Percentiles rank a stretch among this genome's conserved stretches.
Evolutionary conservation across 2,797 vertebrate species (phyloP).

Genomic region (Chelmon rostratus): DNA sequence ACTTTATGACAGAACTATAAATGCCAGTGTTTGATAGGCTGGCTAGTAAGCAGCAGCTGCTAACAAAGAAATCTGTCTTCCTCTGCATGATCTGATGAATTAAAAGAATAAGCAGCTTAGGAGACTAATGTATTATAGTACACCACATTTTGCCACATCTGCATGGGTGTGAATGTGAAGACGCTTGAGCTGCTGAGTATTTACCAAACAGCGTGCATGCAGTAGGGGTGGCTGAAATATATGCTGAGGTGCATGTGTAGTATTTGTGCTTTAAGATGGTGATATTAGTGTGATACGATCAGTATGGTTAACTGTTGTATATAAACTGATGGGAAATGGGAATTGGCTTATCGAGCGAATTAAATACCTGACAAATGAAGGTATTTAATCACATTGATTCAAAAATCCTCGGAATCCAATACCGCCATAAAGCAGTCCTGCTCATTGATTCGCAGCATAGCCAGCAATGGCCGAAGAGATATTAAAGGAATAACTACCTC

Average conservation of each 20-base stretch:
- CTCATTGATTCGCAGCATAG: slow-evolving; percentile 48
- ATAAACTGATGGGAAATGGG: slow-evolving; percentile 5
- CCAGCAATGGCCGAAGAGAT: slow-evolving; percentile 28
- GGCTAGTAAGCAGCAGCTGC: slow-evolving; percentile 31
- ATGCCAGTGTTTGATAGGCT: slow-evolving; percentile 48
- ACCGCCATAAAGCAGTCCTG: slow-evolving; percentile 32
- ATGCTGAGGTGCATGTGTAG: not conserved
- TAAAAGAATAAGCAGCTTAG: slow-evolving; percentile 86
- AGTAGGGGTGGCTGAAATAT: not conserved
- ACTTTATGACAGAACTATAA: slow-evolving; percentile 63
- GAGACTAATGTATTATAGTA: slow-evolving; percentile 40
- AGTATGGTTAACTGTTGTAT: not conserved
- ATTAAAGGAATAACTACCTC: slow-evolving; percentile 41
- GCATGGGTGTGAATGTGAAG: slow-evolving; percentile 24
- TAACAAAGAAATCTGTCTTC: slow-evolving; percentile 50
- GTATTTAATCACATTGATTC: slow-evolving; percentile 48
- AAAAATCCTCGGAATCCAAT: slow-evolving; percentile 40
- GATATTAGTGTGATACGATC: slow-evolving; percentile 9
- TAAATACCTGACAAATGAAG: slow-evolving; percentile 39
- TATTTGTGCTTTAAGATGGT: slow-evolving; percentile 23
- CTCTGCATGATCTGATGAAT: slow-evolving; percentile 86
- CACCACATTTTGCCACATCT: slow-evolving; percentile 59
- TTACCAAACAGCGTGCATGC: slow-evolving; percentile 16
- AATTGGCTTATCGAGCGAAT: slow-evolving; percentile 19
- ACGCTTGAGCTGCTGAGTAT: slow-evolving; percentile 30